Conservation (phyloP, 2,888 invertebrate species). For the Pandemis corylana region DNA sequence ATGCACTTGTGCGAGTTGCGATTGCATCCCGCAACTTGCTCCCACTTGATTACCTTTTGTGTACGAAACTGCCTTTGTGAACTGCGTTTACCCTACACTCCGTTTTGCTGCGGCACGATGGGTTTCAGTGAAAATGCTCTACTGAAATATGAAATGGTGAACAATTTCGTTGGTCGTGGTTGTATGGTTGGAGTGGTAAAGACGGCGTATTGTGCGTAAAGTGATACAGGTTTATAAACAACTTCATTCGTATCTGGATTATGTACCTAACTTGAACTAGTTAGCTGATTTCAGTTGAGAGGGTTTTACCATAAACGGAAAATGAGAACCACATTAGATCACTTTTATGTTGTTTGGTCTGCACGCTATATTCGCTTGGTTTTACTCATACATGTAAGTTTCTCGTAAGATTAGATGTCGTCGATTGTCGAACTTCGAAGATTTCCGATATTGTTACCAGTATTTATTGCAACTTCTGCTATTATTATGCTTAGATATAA, state of each 20-base stretch:
- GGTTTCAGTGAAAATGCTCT: conserved; percentile 52
- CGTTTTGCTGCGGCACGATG: conserved; percentile 44
- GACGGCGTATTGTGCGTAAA: not conserved
- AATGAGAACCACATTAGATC: too few species aligned
- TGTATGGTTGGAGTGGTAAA: not conserved
- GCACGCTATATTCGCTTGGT: too few species aligned
- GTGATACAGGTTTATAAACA: not conserved
- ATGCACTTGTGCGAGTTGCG: conserved; percentile 63
- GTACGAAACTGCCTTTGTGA: conserved; percentile 66
- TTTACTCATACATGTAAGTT: too few species aligned
- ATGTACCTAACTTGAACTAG: not conserved
- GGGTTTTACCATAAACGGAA: too few species aligned
- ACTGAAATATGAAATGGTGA: not conserved
- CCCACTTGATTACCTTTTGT: conserved; percentile 72
- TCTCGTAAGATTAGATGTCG: too few species aligned
- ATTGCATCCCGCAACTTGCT: conserved; percentile 74
- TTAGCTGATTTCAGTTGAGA: too few species aligned
- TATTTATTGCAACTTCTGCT: too few species aligned
- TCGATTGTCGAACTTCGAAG: too few species aligned
- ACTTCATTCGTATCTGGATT: not conserved
- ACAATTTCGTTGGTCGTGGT: conserved; percentile 3
- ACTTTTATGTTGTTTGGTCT: too few species aligned
- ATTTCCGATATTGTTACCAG: too few species aligned
- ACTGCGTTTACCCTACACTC: conserved; percentile 67
- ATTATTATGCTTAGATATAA: not conserved